Base-by-base conservation (phyloP, 2,797 vertebrate species). In the Anisognathus igniventris region DNA sequence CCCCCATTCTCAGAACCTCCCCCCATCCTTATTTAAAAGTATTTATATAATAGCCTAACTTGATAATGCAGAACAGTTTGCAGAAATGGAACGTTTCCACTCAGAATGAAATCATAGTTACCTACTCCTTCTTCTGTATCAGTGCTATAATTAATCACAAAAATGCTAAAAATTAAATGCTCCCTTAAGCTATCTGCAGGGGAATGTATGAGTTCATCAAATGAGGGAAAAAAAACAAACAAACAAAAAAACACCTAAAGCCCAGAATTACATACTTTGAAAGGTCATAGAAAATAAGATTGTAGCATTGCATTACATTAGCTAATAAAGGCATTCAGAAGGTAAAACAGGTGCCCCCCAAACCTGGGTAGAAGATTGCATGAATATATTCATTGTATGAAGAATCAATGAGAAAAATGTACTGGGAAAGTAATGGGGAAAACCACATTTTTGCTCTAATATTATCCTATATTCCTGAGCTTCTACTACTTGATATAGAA, bases 121-220 rank as follows among this genome's bases (percentile, higher is more conserved):
- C 88, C 47, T 95, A 60, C 17, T 67, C 80, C 28, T 80, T 54
- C 39, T 61, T 33, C 81, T 87, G 1, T 95, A 86, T 85, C 57
- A 66, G 20, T 76, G 44, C 5, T 25, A 30, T 56, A 88, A 67
- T 72, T 86, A 93, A 95, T 14, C 5, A 73, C 92, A 94, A 94
- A 96, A 94, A 94, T 51, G 50, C 68, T 88, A 68, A 78, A 65
- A 96, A 93, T 84, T 89, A 96, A 98, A 92, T 54, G 40, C 7
- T 90, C 88, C 86, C 75, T 95, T 89, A 84, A 84, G 62, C 35
- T 73, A 76, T 33, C 65, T 73, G 48, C 73, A 51, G 58, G 61
- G 45, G 92, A 94, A 95, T 47, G 17, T 37, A 80, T 37, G 50
- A 80, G 33, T 56, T 74, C 37, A 86, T 70, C 64, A 82, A 91